Base-by-base conservation (phyloP, 2,888 invertebrate species). In the Agelastica alni region DNA sequence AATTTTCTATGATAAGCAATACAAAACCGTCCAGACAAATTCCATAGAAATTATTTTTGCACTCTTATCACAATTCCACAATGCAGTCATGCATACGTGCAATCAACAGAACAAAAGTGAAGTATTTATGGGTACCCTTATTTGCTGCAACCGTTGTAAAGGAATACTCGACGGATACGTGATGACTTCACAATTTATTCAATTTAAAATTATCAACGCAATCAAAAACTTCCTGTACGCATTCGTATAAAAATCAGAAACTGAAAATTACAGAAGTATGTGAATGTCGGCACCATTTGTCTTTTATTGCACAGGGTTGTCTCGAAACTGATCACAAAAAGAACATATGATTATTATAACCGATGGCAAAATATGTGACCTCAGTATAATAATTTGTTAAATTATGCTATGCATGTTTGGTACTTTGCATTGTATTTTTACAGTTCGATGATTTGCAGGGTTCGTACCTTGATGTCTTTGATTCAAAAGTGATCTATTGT, bases 191-290 rank as follows among this genome's bases (percentile, higher is more conserved):
- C 36, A 18, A 36, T 36, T 36, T n/a, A 36, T 36, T 36, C 41
- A 48, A 48, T 48, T 48, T 31, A 39, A 41, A 48, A 48, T 39
- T 48, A 48, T 37, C 39, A 39, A 48, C 39, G 47, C 37, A 39
- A 48, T 48, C 20, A 39, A 41, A 48, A 48, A 41, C 48, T 48
- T 41, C 39, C 39, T 48, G 39, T 48, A 37, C n/a, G 18, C 44
- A 32, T 44, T 12, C 26, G 20, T 44, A 10, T 20, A 13, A 32
- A 9, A 44, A 20, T 44, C 2, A 17, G 9, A 34, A 28, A 42
- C 5, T 20, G 3, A 13, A 36, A 34, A 12, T 34, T 5, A 22
- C 7, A 13, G 18, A 42, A 9, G 42, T 7, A 42, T 26, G 42
- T 14, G 28, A 42, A 9, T 26, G 28, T 42, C 2, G 6, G 22